Base-by-base conservation (phyloP, 2,888 invertebrate species). In the Ecliptopera silaceata region DNA sequence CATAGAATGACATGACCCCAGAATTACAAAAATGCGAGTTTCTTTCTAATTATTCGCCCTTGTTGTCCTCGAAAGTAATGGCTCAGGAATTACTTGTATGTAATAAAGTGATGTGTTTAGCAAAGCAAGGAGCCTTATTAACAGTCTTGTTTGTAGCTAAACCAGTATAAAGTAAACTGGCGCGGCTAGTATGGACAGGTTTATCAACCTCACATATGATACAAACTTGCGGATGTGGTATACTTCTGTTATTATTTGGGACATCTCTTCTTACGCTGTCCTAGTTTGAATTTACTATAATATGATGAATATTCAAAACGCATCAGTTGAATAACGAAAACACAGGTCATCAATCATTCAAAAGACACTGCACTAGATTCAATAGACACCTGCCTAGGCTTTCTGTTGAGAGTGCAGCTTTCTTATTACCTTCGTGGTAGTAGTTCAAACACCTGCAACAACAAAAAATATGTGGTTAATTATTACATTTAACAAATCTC, bases 161-260 rank as follows among this genome's bases (percentile, higher is more conserved):
- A 86, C 86, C 80, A 82, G 88, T 88, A 82, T 75, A 66, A 71
- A 77, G 76, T 77, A 81, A 82, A 83, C 83, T 82, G 80, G 83
- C 81, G 80, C 74, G 68, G 52, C 54, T 72, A 72, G 73, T 69
- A 72, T 55, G 69, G 82, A 87, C 88, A 82, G 86, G 89, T 88
- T 86, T 82, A 72, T 76, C 82, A 82, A 82, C 84, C 79, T 76
- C 78, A 79, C 85, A 82, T 79, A 79, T 80, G 83, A 78, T 75
- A 71, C 75, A 77, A 77, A 82, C 80, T 87, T 78, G 82, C 88
- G 89, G 88, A 90, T 87, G 80, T 82, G 82, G 83, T 85, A 85
- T 88, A 88, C 89, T 88, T 88, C 86, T 84, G 80, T 78, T 82
- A 76, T 77, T 81, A 88, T 85, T 79, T 84, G 83, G 84, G 73